Conservation (phyloP, 53 echinoderm and acorn worm species). For the Crossaster papposus region DNA sequence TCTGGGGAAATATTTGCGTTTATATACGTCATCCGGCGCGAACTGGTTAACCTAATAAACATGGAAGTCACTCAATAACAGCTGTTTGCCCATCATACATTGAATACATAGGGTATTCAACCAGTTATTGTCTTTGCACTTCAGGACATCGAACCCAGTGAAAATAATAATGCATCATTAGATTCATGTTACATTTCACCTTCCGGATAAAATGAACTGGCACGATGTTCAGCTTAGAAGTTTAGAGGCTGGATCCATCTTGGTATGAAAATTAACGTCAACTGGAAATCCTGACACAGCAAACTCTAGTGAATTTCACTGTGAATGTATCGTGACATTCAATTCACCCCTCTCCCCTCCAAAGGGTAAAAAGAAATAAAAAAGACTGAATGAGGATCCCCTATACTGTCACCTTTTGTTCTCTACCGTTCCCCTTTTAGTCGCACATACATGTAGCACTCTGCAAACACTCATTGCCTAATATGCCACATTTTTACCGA, state of each 20-base stretch:
- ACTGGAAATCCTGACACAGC: no score
- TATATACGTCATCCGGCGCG: no score
- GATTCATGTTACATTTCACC: neutral
- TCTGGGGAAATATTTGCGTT: no score
- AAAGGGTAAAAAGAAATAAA: neutral
- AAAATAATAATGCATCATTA: neutral
- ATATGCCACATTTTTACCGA: neutral
- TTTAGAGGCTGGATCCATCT: no score
- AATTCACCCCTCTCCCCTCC: no score
- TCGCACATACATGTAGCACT: neutral
- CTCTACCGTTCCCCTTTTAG: neutral
- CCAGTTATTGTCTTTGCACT: neutral
- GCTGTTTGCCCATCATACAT: neutral
- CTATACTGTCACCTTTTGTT: conserved; percentile 15
- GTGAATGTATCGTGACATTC: no score
- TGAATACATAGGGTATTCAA: neutral
- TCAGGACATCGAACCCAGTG: neutral
- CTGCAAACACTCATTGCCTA: neutral
- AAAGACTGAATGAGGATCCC: neutral
- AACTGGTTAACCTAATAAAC: no score
- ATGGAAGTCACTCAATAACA: neutral
- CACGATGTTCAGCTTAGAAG: no score
- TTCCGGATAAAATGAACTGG: no score
- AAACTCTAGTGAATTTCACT: no score
- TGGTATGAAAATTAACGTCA: no score